phyloP scores from a whole-genome alignment of 2,888 invertebrate genomes.

The Gymnocheta viridis region DNA sequence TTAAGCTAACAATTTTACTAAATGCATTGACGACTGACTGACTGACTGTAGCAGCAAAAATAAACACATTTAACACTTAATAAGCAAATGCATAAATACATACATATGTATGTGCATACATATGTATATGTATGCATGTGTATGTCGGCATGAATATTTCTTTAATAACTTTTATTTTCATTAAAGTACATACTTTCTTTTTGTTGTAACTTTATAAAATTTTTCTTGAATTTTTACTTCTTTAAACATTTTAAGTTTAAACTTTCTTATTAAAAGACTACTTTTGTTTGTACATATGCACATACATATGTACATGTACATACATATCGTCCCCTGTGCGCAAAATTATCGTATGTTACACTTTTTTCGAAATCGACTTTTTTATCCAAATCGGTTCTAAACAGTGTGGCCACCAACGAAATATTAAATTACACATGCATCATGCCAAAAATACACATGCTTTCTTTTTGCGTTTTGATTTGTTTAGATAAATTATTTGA shows the following conservation, averaged over 20 bases:
- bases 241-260: conserved; percentile 32
- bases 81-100: neutral
- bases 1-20: conserved; percentile 38
- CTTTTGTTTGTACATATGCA: neutral
- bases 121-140: neutral
- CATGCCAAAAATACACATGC: too few relatives aligned
- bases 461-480: too few relatives aligned
- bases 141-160: neutral
- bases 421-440: too few relatives aligned
- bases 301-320: neutral
- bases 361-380: too few relatives aligned
- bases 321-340: too few relatives aligned
- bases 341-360: too few relatives aligned
- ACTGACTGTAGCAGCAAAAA: conserved; percentile 1
- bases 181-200: conserved; percentile 55
- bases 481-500: too few relatives aligned
- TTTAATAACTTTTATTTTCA: conserved; percentile 60
- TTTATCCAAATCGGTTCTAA: too few relatives aligned
- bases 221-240: neutral
- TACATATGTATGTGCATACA: too few relatives aligned
- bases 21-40: conserved; percentile 23
- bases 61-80: neutral
- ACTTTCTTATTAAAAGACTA: conserved; percentile 23
- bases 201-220: conserved; percentile 26
- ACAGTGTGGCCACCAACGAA: too few relatives aligned